Conservation (phyloP, 2,797 vertebrate species). For the Bufotes viridis region DNA sequence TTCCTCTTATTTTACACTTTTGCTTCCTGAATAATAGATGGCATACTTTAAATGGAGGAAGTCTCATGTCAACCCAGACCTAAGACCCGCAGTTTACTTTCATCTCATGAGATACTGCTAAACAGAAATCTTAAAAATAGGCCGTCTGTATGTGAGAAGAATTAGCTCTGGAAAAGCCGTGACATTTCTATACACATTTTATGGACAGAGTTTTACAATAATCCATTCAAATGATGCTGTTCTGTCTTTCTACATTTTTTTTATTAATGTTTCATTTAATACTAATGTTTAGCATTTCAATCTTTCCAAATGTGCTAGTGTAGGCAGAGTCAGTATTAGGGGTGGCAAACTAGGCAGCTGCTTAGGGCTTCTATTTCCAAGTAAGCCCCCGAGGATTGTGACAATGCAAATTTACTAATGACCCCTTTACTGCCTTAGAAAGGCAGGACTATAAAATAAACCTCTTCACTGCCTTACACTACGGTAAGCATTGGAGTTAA, state of each 20-base stretch:
- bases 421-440: background rate
- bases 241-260: background rate
- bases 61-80: background rate
- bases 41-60: background rate
- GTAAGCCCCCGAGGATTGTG: background rate
- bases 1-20: background rate
- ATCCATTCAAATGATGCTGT: background rate
- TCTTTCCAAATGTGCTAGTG: background rate
- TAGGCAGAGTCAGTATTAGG: background rate
- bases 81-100: background rate
- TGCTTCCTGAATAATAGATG: background rate
- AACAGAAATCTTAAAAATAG: constrained; percentile 13
- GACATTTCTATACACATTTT: background rate
- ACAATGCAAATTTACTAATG: background rate
- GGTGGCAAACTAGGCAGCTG: background rate
- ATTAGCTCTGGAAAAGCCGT: background rate
- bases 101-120: constrained; percentile 11
- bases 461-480: background rate
- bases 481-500: too few species aligned
- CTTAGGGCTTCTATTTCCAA: background rate
- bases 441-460: background rate
- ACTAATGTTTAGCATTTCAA: too few species aligned
- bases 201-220: background rate
- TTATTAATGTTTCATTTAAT: background rate
- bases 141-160: background rate